A percentile compares a stretch with the other conserved stretches of the same genome.
Conservation (phyloP, 2,888 invertebrate species). For the Homarus gammarus region DNA sequence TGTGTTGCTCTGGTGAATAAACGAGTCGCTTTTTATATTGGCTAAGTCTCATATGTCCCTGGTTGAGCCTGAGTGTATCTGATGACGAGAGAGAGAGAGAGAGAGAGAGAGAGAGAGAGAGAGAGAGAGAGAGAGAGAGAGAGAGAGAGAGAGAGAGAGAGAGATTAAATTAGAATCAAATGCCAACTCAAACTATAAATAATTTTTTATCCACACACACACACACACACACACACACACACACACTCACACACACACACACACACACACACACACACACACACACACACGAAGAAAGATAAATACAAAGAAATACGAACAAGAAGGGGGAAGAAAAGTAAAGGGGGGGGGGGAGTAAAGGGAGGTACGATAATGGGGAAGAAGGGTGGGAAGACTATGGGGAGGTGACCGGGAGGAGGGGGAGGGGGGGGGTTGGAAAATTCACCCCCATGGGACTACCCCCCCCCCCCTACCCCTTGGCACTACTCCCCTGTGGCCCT, state of each 20-base stretch:
- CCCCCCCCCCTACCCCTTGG: too few species aligned
- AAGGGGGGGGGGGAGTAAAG: background rate
- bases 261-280: background rate
- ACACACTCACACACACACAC: slow-evolving; percentile 20
- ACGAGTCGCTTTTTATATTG: background rate
- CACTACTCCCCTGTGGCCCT: too few species aligned
- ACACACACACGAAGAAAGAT: background rate
- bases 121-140: too few species aligned
- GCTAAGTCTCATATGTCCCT: too few species aligned
- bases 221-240: slow-evolving; percentile 12
- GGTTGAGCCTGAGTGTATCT: too few species aligned
- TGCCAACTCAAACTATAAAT: background rate
- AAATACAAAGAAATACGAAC: background rate
- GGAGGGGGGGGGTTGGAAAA: background rate
- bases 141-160: too few species aligned
- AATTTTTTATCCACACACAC: background rate
- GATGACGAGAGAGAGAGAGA: too few species aligned
- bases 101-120: too few species aligned
- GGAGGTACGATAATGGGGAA: background rate
- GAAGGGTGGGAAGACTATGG: too few species aligned
- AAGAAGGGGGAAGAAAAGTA: background rate
- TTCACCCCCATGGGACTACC: too few species aligned
- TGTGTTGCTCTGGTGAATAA: background rate
- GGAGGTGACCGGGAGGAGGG: too few species aligned
- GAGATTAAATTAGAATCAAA: too few species aligned